Evolutionary conservation across 2,113 vertebrate species (phyloP).

Genomic region (Macrotis lagotis): DNA sequence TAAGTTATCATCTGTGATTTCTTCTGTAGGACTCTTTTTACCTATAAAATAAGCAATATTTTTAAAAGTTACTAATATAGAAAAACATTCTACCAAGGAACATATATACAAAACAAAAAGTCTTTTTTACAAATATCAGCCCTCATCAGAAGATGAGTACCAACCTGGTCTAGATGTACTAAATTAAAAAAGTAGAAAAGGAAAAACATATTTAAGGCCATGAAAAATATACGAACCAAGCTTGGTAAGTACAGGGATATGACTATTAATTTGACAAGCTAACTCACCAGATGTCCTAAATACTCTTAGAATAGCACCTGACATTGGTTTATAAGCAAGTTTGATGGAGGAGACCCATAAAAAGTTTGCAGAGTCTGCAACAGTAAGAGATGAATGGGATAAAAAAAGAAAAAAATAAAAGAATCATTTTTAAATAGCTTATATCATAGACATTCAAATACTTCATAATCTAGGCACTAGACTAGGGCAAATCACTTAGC

Average conservation of each 20-base stretch:
- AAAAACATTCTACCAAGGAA: background rate
- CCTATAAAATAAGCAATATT: conserved; percentile 70
- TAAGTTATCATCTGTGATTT: background rate
- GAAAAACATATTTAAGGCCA: background rate
- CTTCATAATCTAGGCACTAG: background rate
- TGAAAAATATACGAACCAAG: background rate
- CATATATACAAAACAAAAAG: background rate
- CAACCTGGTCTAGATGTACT: background rate
- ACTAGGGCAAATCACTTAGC: no score
- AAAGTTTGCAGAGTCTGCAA: background rate
- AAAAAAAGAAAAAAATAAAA: background rate
- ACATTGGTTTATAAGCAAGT: background rate
- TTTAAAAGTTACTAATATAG: conserved; percentile 30
- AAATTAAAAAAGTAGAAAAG: background rate
- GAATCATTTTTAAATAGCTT: background rate
- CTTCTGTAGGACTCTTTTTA: conserved; percentile 57
- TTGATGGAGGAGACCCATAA: background rate
- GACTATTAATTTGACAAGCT: background rate
- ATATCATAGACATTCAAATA: background rate
- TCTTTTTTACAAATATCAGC: background rate
- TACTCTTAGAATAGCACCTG: background rate
- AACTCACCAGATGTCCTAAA: background rate
- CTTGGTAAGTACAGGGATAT: background rate
- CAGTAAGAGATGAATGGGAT: background rate
- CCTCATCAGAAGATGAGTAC: background rate